A percentile compares a stretch with the other conserved stretches of the same genome.
phyloP scores from a whole-genome alignment of 64 coral and sea anemone species.

The Pachyseris speciosa region DNA sequence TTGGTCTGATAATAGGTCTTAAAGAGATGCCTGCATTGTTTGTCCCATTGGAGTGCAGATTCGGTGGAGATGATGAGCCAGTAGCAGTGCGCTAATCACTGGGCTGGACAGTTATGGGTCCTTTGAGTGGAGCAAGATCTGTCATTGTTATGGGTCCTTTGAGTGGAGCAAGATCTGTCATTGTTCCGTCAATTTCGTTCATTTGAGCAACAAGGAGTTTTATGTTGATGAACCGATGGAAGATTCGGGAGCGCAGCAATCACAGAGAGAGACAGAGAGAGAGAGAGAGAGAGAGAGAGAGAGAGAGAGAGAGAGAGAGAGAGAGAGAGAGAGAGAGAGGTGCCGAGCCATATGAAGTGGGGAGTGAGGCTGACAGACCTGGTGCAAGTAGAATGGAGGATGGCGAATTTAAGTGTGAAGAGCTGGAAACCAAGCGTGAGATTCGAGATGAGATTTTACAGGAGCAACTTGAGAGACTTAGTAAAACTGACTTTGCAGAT shows the following conservation, averaged over 20 bases:
- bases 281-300: no score
- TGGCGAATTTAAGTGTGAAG: not conserved
- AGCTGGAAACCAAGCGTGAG: not conserved
- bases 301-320: no score
- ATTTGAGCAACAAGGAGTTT: not conserved
- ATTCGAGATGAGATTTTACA: slow-evolving; percentile 39
- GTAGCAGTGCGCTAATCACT: slow-evolving; percentile 51
- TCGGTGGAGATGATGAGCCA: slow-evolving; percentile 40
- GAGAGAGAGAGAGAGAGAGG: no score
- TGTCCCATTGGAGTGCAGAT: slow-evolving; percentile 58
- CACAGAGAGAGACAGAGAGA: no score
- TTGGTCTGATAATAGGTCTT: slow-evolving; percentile 37
- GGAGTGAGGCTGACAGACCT: not conserved
- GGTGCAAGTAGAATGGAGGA: not conserved
- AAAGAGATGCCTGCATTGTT: slow-evolving; percentile 65
- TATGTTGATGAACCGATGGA: not conserved
- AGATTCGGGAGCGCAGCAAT: no score
- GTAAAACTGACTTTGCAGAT: slow-evolving; percentile 66
- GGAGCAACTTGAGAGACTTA: slow-evolving; percentile 66
- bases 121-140: no score
- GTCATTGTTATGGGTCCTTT: no score
- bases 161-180: no score
- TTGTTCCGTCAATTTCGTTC: slow-evolving; percentile 5
- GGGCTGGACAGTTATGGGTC: not conserved
- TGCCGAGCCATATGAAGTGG: not conserved